These are phyloP conservation scores for Anthrax anthrax DNA, from an alignment of 2,888 invertebrate species.

Conservation along the genomic window DNA sequence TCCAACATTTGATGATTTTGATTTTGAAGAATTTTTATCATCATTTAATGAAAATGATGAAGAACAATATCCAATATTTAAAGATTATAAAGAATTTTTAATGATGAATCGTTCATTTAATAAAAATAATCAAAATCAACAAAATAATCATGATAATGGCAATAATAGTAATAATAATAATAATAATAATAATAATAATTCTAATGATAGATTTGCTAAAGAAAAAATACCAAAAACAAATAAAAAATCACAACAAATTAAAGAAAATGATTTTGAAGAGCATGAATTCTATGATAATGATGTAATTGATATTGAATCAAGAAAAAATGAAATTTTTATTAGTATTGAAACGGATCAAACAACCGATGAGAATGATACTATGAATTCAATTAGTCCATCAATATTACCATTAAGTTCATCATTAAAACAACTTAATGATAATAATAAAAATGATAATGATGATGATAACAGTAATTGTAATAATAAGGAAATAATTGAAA, in stretches of 20 bases:
- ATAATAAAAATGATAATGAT: slow-evolving; percentile 27
- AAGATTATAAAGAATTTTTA: slow-evolving; percentile 33
- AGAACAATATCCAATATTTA: slow-evolving; percentile 36
- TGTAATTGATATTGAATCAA: slow-evolving; percentile 9
- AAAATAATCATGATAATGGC: background rate
- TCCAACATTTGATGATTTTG: slow-evolving; percentile 42
- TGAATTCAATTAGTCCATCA: slow-evolving; percentile 17
- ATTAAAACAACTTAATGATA: slow-evolving; percentile 16
- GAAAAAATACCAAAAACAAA: too few relatives aligned
- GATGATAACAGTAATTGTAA: slow-evolving; percentile 28
- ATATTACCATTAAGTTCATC: background rate
- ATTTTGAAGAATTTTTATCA: slow-evolving; percentile 52
- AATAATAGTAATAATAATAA: background rate
- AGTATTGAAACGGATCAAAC: slow-evolving; percentile 31
- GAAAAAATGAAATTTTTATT: slow-evolving; percentile 29
- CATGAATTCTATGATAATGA: background rate
- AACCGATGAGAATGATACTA: slow-evolving; percentile 20
- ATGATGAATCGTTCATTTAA: slow-evolving; percentile 8
- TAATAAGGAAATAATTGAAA: too few relatives aligned
- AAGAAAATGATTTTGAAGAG: background rate
- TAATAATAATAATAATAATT: slow-evolving; percentile 8
- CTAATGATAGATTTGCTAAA: slow-evolving; percentile 3
- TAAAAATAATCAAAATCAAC: background rate
- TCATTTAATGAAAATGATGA: slow-evolving; percentile 48
- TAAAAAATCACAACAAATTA: background rate